Evolutionary conservation across 2,113 vertebrate genomes (phyloP), one percentile per base, ranked within the genome.

Genomic region (Sula dactylatra): DNA sequence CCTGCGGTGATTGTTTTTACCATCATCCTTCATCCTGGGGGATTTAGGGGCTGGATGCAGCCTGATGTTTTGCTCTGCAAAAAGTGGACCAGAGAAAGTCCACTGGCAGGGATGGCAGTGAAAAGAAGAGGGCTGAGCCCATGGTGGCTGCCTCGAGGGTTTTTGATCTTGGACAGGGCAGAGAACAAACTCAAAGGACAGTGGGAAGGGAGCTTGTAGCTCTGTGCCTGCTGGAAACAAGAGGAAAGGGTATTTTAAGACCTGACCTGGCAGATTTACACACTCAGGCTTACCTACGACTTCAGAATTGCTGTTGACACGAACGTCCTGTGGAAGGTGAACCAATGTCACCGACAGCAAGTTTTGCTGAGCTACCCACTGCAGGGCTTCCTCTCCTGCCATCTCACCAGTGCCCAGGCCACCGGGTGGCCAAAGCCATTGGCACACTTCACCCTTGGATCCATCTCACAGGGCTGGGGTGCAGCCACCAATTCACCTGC

Each of bases 261-360:
- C 1, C 25, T 89, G 54, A n/a, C 16, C 16, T 45, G 34, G 14
- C 50, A 71, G 38, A 45, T 64, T 86, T 50, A 50, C n/a, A 59
- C 25, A 45, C 3, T 5, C 9, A 18, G 32, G 5, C 3, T 64
- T 40, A 34, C 10, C 34, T 22, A 49, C 0, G 0, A 24, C n/a
- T 80, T 64, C n/a, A 86, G 58, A 42, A 13, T 10, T 70, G 59
- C 58, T 61, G 36, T 50, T 87, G 31, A 71, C 36, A 42, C 0
- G 0, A 20, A 61, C 34, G 11, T 73, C n/a, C 58, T 40, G 13
- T 21, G 24, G 12, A 80, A 85, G 16, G 34, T 42, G 31, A 78
- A 62, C n/a, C 67, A 21, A 6, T 40, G 40, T 34, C 74, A 64
- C 29, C 0, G 0, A 15, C 22, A 83, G 18, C 40, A 49, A 67